phyloP scores from a whole-genome alignment of 2,888 invertebrate species.

The Nebria salina region DNA sequence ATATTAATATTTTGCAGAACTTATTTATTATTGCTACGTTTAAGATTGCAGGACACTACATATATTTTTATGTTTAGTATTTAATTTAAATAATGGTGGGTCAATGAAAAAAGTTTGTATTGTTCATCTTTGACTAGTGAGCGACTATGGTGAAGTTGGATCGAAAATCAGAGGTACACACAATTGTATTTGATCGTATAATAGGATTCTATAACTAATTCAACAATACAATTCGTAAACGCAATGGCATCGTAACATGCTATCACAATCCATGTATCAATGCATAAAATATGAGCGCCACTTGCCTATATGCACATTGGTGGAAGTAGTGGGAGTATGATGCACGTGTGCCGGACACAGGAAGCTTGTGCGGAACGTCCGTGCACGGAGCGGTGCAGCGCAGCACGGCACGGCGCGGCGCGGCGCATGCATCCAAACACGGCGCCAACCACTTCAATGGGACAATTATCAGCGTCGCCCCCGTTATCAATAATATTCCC shows the following conservation, averaged over 20 bases:
- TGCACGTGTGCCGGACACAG: constrained; percentile 26
- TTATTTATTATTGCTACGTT: too few species aligned
- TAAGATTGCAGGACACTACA: too few species aligned
- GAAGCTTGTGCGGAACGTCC: constrained; percentile 9
- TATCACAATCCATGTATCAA: constrained; percentile 30
- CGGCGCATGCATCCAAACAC: neutral
- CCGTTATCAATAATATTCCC: constrained; percentile 39
- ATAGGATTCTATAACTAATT: constrained; percentile 32
- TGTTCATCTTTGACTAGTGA: too few species aligned
- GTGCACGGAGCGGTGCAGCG: neutral
- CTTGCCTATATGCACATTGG: neutral
- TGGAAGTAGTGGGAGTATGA: neutral
- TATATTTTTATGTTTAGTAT: too few species aligned
- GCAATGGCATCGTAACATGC: constrained; percentile 20
- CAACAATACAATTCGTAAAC: constrained; percentile 22
- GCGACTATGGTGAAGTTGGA: too few species aligned
- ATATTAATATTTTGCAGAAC: too few species aligned
- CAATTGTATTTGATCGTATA: constrained; percentile 36
- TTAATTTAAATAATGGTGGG: too few species aligned
- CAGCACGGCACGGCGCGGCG: neutral
- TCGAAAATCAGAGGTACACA: constrained; percentile 24
- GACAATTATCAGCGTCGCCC: constrained; percentile 39
- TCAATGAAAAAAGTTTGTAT: too few species aligned
- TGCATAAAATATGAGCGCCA: constrained; percentile 43
- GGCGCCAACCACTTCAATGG: constrained; percentile 30